Evolutionary conservation across 2,888 invertebrate genomes (phyloP).

Genomic region (Cloeon dipterum): DNA sequence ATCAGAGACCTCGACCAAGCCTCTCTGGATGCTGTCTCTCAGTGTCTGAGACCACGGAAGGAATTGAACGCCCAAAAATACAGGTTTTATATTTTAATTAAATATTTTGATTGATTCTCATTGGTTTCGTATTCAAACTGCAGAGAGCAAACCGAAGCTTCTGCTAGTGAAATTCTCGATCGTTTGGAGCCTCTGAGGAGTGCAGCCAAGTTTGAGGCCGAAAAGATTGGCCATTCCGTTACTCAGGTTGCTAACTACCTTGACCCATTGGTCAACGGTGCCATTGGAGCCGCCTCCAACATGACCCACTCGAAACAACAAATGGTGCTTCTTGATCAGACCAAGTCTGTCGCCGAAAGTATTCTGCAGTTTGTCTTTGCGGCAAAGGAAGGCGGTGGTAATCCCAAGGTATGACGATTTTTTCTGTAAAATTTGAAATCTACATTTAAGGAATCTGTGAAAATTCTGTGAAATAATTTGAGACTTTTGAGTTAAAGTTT

Average conservation of each 20-base stretch:
- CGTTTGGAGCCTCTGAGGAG: conserved; percentile 61
- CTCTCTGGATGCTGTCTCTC: conserved; percentile 67
- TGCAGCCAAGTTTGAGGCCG: conserved; percentile 78
- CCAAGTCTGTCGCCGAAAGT: conserved; percentile 88
- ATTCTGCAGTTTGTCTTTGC: conserved; percentile 63
- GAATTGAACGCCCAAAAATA: conserved; percentile 48
- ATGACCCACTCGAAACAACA: conserved; percentile 74
- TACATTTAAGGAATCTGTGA: neutral
- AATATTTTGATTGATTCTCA: too few species aligned
- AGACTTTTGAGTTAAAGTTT: neutral
- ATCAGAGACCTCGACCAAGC: conserved; percentile 70
- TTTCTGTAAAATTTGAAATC: neutral
- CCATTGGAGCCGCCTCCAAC: conserved; percentile 73
- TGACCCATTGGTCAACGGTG: conserved; percentile 62
- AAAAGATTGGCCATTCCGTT: conserved; percentile 76
- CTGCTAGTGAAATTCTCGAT: conserved; percentile 58
- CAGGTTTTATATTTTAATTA: too few species aligned
- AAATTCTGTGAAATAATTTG: neutral
- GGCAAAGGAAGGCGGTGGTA: conserved; percentile 77
- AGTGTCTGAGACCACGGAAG: conserved; percentile 41
- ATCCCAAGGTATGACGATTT: conserved; percentile 43
- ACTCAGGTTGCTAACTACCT: conserved; percentile 40
- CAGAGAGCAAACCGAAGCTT: conserved; percentile 55
- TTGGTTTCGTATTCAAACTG: too few species aligned
- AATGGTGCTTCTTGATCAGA: conserved; percentile 66